Percentiles rank a stretch among this genome's conserved stretches.
Conservation (phyloP, 2,113 vertebrate species). For the Oenanthe melanoleuca region DNA sequence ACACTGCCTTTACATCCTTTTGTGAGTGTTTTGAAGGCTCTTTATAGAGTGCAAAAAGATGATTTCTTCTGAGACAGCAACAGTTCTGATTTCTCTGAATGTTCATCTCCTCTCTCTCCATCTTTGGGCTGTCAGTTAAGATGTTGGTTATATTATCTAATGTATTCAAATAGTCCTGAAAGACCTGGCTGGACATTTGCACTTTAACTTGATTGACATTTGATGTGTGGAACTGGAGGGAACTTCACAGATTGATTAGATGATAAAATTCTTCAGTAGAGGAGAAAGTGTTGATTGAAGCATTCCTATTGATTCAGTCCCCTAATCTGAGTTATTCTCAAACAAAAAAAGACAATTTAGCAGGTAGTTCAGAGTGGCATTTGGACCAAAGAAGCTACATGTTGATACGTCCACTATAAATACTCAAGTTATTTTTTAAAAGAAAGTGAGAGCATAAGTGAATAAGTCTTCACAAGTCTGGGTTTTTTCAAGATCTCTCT, state of each 20-base stretch:
- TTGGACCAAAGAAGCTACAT: not conserved
- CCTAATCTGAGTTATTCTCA: not conserved
- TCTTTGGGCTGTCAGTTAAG: conserved; percentile 20
- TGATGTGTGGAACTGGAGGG: not conserved
- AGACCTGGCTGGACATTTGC: not conserved
- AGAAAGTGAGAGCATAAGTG: not conserved
- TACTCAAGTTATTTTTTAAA: not conserved
- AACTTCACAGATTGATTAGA: not conserved
- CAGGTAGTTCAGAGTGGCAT: not conserved
- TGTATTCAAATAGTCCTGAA: conserved; percentile 17
- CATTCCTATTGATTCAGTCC: conserved; percentile 6
- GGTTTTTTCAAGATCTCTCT: not conserved
- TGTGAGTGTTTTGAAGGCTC: not conserved
- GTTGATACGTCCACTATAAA: not conserved
- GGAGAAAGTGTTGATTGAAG: not conserved
- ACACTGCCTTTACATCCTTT: not conserved
- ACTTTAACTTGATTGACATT: conserved; percentile 27
- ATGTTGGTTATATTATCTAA: not conserved
- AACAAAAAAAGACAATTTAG: not conserved
- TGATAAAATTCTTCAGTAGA: conserved; percentile 30
- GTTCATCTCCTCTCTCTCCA: not conserved
- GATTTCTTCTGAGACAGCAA: not conserved
- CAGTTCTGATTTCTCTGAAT: not conserved
- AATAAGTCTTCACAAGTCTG: not conserved
- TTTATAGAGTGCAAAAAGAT: not conserved